These are phyloP conservation scores for Channallabes apus DNA, from an alignment of 2,797 vertebrate genomes.

Conservation along the genomic window DNA sequence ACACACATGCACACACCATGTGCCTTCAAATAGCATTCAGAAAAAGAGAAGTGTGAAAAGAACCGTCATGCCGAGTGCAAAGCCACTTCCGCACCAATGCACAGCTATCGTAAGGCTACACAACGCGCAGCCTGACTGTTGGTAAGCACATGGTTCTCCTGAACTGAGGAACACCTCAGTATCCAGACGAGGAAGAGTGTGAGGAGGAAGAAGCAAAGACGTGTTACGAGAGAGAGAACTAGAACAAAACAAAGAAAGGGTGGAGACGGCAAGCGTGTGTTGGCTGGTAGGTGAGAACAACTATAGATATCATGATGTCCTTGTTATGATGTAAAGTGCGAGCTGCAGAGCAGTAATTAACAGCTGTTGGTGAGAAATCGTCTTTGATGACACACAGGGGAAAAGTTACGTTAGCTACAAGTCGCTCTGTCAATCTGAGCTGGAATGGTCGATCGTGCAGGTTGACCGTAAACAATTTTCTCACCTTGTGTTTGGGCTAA, in stretches of 20 bases:
- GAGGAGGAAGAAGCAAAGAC: constrained; percentile 46
- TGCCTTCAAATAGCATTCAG: constrained; percentile 67
- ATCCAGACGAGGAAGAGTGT: constrained; percentile 18
- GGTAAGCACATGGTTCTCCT: constrained; percentile 1
- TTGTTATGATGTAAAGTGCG: background rate
- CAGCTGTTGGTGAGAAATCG: background rate
- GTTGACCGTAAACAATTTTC: background rate
- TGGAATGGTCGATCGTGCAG: background rate
- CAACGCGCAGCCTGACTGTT: background rate
- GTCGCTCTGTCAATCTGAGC: background rate
- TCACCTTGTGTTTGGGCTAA: too few relatives aligned
- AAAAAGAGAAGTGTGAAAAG: constrained; percentile 78
- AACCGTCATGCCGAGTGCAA: constrained; percentile 48
- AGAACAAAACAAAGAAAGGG: constrained; percentile 24
- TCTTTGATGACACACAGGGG: background rate
- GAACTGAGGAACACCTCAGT: constrained; percentile 20
- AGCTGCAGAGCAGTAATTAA: constrained; percentile 8
- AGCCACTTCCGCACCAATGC: constrained; percentile 40
- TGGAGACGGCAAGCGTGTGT: constrained; percentile 33
- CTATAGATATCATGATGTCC: constrained; percentile 12
- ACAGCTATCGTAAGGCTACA: constrained; percentile 20
- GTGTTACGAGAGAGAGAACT: constrained; percentile 27
- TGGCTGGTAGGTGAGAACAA: constrained; percentile 49
- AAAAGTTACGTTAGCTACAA: background rate
- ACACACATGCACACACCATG: constrained; percentile 16